These are phyloP conservation scores for Athene cunicularia DNA, from an alignment of 2,113 vertebrate genomes.

Conservation along the genomic window DNA sequence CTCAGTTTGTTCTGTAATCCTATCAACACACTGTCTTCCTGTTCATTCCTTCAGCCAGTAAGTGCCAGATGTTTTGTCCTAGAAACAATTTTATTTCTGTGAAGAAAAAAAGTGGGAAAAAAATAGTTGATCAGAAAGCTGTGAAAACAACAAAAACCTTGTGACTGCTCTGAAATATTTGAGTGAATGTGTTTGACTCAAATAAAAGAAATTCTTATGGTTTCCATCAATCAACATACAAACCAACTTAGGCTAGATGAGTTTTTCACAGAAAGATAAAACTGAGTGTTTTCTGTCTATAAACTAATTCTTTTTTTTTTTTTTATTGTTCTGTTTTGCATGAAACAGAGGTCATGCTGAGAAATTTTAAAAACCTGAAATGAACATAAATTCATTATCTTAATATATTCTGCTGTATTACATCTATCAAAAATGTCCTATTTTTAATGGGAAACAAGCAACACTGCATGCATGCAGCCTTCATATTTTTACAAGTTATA, in stretches of 20 bases:
- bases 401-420: slow-evolving; percentile 40
- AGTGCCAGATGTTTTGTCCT: slow-evolving; percentile 70
- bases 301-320: slow-evolving; percentile 57
- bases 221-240: slow-evolving; percentile 23
- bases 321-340: slow-evolving; percentile 52
- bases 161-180: neutral
- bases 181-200: slow-evolving; percentile 42
- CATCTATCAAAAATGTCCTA: neutral
- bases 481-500: neutral
- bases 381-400: slow-evolving; percentile 66
- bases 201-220: slow-evolving; percentile 23
- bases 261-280: slow-evolving; percentile 35
- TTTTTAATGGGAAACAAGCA: neutral
- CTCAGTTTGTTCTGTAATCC: slow-evolving; percentile 73
- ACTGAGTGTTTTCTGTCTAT: neutral
- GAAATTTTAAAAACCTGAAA: slow-evolving; percentile 32
- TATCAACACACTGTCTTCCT: slow-evolving; percentile 72
- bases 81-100: slow-evolving; percentile 68
- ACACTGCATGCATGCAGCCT: neutral
- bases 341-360: slow-evolving; percentile 61
- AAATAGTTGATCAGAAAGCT: slow-evolving; percentile 48
- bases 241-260: neutral
- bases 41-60: slow-evolving; percentile 71
- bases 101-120: neutral
- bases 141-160: slow-evolving; percentile 53